phyloP scores from a whole-genome alignment of 2,888 invertebrate species.

The Phania funesta region DNA sequence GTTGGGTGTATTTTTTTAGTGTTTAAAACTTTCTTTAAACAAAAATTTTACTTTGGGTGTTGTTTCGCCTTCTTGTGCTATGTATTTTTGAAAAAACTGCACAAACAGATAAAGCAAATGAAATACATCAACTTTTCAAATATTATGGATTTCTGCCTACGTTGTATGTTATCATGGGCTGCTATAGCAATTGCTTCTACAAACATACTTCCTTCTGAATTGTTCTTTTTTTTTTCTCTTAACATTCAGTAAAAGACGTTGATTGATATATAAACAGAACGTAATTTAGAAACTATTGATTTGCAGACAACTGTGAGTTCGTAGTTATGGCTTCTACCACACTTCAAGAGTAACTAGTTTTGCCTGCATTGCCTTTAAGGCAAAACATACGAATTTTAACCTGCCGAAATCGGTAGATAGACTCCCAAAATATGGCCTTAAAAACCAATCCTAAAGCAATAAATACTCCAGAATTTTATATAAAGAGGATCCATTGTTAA shows the following conservation, averaged over 20 bases:
- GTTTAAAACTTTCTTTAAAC: conserved; percentile 46
- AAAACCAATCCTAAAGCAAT: no score
- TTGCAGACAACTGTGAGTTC: conserved; percentile 26
- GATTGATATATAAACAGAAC: conserved; percentile 49
- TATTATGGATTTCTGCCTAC: neutral
- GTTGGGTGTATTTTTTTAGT: conserved; percentile 31
- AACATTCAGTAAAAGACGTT: conserved; percentile 47
- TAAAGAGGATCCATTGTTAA: no score
- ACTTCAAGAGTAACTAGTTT: no score
- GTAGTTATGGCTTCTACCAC: no score
- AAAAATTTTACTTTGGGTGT: neutral
- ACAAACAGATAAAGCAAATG: neutral
- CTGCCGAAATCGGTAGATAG: no score
- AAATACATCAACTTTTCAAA: neutral
- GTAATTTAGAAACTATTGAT: conserved; percentile 14
- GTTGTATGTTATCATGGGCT: conserved; percentile 17
- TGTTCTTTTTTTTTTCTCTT: neutral
- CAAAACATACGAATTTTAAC: no score
- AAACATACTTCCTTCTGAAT: neutral
- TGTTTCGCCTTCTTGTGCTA: neutral
- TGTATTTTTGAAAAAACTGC: neutral
- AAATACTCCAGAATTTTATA: no score
- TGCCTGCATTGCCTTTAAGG: no score
- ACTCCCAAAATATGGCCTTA: no score
- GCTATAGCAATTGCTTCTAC: conserved; percentile 5